phyloP scores from a whole-genome alignment of 2,797 vertebrate species.

The Phalanger gymnotis region DNA sequence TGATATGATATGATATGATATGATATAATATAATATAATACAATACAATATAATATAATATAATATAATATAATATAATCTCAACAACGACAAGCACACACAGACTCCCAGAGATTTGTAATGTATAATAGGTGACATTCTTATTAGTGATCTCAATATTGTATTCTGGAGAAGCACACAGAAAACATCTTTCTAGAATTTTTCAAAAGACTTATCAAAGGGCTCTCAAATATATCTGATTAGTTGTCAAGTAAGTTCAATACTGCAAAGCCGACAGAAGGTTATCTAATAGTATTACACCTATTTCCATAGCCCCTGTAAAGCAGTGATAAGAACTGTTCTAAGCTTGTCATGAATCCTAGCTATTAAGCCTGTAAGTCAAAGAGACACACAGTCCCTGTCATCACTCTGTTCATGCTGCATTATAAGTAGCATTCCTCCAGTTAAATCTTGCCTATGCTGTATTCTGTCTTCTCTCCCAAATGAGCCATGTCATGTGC shows the following conservation, averaged over 20 bases:
- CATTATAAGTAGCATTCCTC: constrained; percentile 24
- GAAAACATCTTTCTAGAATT: constrained; percentile 50
- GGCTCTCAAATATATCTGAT: constrained; percentile 26
- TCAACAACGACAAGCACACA: constrained; percentile 31
- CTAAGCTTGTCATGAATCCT: constrained; percentile 55
- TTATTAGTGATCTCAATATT: constrained; percentile 44
- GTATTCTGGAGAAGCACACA: not conserved
- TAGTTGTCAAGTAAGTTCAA: constrained; percentile 58
- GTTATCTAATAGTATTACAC: constrained; percentile 13
- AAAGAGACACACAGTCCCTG: not conserved
- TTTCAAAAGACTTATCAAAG: constrained; percentile 2
- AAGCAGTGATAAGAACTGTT: constrained; percentile 1
- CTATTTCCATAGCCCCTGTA: not conserved
- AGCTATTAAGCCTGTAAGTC: not conserved
- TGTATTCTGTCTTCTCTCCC: constrained; percentile 65
- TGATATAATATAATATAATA: no score
- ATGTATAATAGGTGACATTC: constrained; percentile 27
- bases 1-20: no score
- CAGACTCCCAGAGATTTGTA: constrained; percentile 44
- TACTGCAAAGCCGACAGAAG: constrained; percentile 43
- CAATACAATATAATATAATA: no score
- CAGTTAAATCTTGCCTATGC: constrained; percentile 68
- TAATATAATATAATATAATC: not conserved
- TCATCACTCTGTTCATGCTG: constrained; percentile 21
- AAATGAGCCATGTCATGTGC: constrained; percentile 64